phyloP scores from a whole-genome alignment of 2,797 vertebrate species.

The Diceros bicornis region DNA sequence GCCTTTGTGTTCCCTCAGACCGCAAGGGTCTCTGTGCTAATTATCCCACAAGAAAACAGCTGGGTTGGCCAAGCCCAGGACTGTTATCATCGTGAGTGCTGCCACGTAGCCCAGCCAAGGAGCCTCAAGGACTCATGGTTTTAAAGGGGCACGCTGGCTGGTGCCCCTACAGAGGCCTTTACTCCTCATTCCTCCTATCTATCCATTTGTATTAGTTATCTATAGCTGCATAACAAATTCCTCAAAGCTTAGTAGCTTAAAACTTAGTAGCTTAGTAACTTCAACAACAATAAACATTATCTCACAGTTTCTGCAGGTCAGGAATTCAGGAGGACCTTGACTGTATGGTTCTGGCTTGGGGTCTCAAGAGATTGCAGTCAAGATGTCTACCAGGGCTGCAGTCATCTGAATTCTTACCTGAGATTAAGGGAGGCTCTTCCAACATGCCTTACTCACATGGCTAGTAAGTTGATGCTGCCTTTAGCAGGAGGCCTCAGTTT shows the following conservation, averaged over 20 bases:
- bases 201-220: slow-evolving; percentile 23
- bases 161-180: background rate
- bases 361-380: background rate
- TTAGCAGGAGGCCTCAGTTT: slow-evolving; percentile 12
- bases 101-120: too few relatives aligned
- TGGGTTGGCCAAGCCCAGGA: too few relatives aligned
- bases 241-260: slow-evolving; percentile 38
- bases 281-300: slow-evolving; percentile 13
- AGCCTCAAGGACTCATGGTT: too few relatives aligned
- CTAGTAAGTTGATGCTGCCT: background rate
- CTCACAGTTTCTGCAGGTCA: background rate
- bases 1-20: too few relatives aligned
- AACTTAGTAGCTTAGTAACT: slow-evolving; percentile 53
- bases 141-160: too few relatives aligned
- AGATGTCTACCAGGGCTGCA: background rate
- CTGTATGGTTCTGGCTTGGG: slow-evolving; percentile 9
- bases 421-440: background rate
- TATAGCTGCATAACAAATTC: slow-evolving; percentile 22
- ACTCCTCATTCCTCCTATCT: slow-evolving; percentile 5
- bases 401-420: background rate
- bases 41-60: too few relatives aligned
- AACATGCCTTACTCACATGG: background rate
- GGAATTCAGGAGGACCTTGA: slow-evolving; percentile 33
- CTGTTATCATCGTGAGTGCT: too few relatives aligned
- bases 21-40: too few relatives aligned